Evolutionary conservation across 2,797 vertebrate genomes (phyloP), one percentile per base, ranked within the genome.

Genomic region (Enteromius mattozi): DNA sequence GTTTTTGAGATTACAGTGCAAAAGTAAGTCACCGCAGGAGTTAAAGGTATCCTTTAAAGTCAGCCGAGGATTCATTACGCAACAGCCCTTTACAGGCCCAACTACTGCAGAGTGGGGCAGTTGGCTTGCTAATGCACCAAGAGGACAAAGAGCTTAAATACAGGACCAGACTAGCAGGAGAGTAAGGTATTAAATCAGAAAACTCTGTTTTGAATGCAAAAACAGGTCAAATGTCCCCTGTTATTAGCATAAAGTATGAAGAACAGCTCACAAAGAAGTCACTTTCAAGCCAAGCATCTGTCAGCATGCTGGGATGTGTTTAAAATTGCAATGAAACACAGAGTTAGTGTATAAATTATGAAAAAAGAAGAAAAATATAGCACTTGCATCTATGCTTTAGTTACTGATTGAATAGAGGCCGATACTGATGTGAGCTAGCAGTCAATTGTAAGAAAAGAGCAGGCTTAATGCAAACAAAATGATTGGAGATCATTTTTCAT

Each of bases 1-100:
- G 19, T 17, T 24, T 69, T 21, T 70, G 79, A 47, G 37, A 70
- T 16, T 63, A 40, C 19, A 4, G 35, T 2, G 16, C 2, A 51
- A 47, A 70, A 70, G 8, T 47, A 85, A 70, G 24, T 70, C 61
- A 71, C 45, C 1, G 19, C 68, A 49, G 65, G 51, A 47, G 63
- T 86, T 80, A 51, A 19, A 72, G 30, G 49, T 40, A 74, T 81
- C 49, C 71, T 88, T 88, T 88, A 90, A 92, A 89, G 90, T 91
- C 92, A 92, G 89, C 90, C 91, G 93, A 89, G 85, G 84, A 87
- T 87, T 84, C 87, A 86, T 94, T 93, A 93, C 88, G 87, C 51
- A 94, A 93, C 89, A 90, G 45, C 51, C 80, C 81, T 2, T 83
- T 87, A 88, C 87, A 86, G 51, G 51, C 24, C 17, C 33, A 45